Percentiles rank a stretch among this genome's conserved stretches.
These are phyloP conservation scores for Paraescarpia echinospica DNA, from an alignment of 1,140 invertebrate genomes.

Conservation along the genomic window DNA sequence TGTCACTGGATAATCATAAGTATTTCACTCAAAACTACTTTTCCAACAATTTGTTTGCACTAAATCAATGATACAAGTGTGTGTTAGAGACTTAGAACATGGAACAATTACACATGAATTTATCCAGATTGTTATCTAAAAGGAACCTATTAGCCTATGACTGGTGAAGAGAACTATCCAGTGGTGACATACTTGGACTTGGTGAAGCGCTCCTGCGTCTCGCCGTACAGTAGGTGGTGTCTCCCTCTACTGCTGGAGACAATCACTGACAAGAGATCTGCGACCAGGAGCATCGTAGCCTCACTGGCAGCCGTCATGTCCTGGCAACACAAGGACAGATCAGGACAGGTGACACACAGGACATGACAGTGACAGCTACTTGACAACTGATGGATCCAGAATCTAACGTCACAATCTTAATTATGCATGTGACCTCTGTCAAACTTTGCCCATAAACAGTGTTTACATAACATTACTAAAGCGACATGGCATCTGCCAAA, in stretches of 20 bases:
- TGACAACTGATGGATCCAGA: constrained; percentile 13
- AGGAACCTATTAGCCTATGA: no score
- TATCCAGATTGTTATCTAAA: no score
- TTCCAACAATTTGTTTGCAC: neutral
- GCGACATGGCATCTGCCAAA: no score
- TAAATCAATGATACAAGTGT: neutral
- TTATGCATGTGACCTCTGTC: neutral
- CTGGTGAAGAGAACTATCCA: no score
- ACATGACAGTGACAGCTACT: neutral
- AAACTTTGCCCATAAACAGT: no score
- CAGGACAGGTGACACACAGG: no score
- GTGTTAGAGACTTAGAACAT: no score
- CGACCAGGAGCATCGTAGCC: constrained; percentile 47
- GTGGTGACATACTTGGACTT: neutral
- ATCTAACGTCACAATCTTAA: no score
- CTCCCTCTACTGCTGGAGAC: constrained; percentile 41
- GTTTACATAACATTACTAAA: no score
- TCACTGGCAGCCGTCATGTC: constrained; percentile 28
- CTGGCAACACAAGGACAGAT: neutral
- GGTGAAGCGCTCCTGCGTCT: constrained; percentile 10
- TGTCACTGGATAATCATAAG: neutral
- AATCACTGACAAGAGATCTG: constrained; percentile 52
- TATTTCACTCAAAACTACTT: constrained; percentile 7
- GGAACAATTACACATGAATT: no score
- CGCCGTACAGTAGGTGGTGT: constrained; percentile 33